Evolutionary conservation across 2,113 vertebrate genomes (phyloP).

Genomic region (Craseonycteris thonglongyai): DNA sequence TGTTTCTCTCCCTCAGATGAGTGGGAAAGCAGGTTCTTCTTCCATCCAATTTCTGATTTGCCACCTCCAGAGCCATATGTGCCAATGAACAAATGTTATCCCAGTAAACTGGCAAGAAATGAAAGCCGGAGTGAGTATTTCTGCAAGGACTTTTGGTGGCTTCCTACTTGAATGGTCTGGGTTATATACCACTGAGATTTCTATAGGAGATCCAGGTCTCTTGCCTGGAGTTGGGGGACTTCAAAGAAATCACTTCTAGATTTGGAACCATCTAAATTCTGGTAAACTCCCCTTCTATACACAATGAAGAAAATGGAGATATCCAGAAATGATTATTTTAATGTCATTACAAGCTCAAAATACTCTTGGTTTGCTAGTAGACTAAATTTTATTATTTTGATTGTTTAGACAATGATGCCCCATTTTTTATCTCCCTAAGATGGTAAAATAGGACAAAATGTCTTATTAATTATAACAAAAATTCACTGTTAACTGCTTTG

Average conservation of each 20-base stretch:
- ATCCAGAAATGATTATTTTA: background rate
- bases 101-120: conserved; percentile 90
- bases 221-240: background rate
- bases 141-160: background rate
- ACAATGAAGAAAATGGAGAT: background rate
- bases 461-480: conserved; percentile 25
- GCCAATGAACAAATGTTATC: conserved; percentile 90
- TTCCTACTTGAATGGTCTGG: background rate
- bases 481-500: background rate
- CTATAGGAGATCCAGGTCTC: background rate
- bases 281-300: background rate
- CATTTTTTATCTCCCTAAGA: conserved; percentile 21
- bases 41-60: conserved; percentile 93
- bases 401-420: background rate
- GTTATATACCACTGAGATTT: no score
- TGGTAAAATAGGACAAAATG: background rate
- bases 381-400: background rate
- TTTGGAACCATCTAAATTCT: background rate
- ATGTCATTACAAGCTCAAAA: background rate
- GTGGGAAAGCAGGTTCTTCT: conserved; percentile 94
- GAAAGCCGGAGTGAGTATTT: conserved; percentile 89
- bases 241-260: background rate
- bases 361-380: background rate
- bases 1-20: conserved; percentile 85
- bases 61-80: conserved; percentile 94